Percentiles rank a stretch among this genome's conserved stretches.
Conservation (phyloP, 2,888 invertebrate genomes). For the Oeneis ivallda region DNA sequence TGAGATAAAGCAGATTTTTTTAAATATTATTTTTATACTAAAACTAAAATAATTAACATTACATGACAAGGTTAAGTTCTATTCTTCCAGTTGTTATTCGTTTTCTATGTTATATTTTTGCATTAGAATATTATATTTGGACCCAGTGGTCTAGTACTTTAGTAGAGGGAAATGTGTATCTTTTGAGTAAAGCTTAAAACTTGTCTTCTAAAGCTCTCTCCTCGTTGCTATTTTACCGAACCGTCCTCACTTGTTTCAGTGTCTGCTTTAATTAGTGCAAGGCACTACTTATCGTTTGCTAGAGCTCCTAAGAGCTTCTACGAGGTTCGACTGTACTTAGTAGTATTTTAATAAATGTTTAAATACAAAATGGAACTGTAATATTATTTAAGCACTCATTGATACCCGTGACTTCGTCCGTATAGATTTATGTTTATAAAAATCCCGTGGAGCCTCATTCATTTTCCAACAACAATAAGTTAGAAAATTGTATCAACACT, state of each 20-base stretch:
- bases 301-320: conserved; percentile 45
- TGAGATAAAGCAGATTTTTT: too few relatives aligned
- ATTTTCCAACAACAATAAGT: too few relatives aligned
- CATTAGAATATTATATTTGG: background rate
- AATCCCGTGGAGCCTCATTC: too few relatives aligned
- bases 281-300: conserved; percentile 66
- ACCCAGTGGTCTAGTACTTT: background rate
- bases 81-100: too few relatives aligned
- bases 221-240: conserved; percentile 2
- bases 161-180: background rate
- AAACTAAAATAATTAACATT: too few relatives aligned
- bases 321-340: conserved; percentile 3
- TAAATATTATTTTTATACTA: too few relatives aligned
- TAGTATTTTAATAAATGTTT: background rate
- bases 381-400: background rate
- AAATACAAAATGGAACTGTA: background rate
- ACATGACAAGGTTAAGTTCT: too few relatives aligned
- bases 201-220: background rate
- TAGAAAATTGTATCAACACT: too few relatives aligned
- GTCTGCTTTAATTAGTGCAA: conserved; percentile 74
- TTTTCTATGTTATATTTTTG: too few relatives aligned
- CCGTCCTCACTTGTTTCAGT: conserved; percentile 48
- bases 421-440: background rate
- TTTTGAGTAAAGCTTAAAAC: background rate
- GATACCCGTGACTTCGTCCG: too few relatives aligned